Conservation (phyloP, 2,797 vertebrate genomes). For the Masticophis lateralis region DNA sequence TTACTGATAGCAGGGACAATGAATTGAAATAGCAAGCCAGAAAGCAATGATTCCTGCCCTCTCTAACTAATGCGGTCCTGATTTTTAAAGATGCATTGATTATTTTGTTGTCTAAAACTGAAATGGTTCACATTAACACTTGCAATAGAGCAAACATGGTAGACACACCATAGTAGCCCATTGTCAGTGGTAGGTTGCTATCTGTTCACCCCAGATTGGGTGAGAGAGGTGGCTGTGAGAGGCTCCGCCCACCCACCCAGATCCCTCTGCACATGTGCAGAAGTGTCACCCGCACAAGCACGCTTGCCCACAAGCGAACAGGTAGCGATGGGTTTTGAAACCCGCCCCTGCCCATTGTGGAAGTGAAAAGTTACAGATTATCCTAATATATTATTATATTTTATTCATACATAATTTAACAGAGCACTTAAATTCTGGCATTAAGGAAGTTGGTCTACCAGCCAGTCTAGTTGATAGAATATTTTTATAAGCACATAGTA, state of each 20-base stretch:
- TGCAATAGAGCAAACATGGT: not conserved
- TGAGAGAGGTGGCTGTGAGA: too few species aligned
- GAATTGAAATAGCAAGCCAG: not conserved
- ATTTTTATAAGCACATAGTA: not conserved
- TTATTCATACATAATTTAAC: conserved; percentile 16
- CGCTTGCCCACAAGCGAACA: too few species aligned
- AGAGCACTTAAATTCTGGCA: not conserved
- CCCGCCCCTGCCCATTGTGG: accelerated
- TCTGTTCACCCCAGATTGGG: too few species aligned
- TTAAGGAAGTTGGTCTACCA: not conserved
- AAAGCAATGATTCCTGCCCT: not conserved
- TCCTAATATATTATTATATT: not conserved
- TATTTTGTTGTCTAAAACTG: not conserved
- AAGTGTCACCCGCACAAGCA: too few species aligned
- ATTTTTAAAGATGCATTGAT: not conserved
- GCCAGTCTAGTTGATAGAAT: not conserved
- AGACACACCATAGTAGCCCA: accelerated
- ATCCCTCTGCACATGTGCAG: too few species aligned
- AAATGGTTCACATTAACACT: not conserved
- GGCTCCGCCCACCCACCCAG: too few species aligned
- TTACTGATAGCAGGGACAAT: not conserved
- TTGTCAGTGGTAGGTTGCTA: accelerated
- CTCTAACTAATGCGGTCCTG: not conserved
- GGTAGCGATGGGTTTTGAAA: too few species aligned
- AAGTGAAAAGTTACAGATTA: not conserved